These are phyloP conservation scores for Phylloscopus trochiloides DNA, from an alignment of 2,113 vertebrate genomes.

Conservation along the genomic window DNA sequence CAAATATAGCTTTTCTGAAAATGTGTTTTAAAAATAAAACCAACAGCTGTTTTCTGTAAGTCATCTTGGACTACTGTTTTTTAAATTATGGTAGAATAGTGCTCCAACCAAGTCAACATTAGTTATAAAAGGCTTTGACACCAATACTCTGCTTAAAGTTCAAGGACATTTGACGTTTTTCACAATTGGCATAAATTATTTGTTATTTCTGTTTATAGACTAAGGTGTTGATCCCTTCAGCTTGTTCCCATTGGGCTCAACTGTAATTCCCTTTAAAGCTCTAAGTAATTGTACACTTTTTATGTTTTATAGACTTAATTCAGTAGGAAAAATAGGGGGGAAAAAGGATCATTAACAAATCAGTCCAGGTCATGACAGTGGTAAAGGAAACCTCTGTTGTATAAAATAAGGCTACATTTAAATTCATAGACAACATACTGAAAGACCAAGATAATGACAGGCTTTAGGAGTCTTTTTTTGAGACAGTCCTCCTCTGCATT, in stretches of 20 bases:
- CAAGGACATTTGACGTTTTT: neutral
- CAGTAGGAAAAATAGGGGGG: neutral
- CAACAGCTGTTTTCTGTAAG: neutral
- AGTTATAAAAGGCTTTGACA: neutral
- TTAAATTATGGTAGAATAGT: neutral
- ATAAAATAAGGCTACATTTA: neutral
- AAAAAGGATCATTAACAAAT: neutral
- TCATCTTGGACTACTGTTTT: neutral
- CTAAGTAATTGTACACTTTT: neutral
- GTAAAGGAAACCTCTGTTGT: neutral
- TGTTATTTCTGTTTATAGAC: neutral
- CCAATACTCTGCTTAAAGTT: neutral
- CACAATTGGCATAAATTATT: neutral
- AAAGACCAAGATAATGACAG: neutral
- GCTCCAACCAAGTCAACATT: neutral
- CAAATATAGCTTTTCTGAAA: neutral
- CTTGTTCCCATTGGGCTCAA: neutral
- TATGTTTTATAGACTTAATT: neutral
- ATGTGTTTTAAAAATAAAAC: neutral
- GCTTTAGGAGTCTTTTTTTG: neutral
- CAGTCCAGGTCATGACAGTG: neutral
- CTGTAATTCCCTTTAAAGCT: neutral
- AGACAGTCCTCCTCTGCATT: neutral
- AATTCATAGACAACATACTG: neutral
- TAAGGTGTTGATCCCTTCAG: neutral